Evolutionary conservation across 2,888 invertebrate species (phyloP).

Genomic region (Rhingia rostrata): DNA sequence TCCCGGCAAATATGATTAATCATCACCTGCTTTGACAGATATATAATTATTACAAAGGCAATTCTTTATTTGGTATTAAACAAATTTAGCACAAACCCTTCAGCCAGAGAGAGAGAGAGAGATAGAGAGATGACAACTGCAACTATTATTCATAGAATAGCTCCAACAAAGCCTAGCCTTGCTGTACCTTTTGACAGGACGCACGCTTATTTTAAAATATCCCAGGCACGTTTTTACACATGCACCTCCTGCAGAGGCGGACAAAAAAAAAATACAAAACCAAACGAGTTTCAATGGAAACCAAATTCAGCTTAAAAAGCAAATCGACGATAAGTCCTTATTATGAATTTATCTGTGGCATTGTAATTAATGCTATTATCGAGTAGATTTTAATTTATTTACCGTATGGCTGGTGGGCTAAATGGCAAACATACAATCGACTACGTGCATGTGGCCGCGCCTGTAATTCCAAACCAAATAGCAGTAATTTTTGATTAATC

Average conservation of each 20-base stretch:
- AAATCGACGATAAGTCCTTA: constrained; percentile 73
- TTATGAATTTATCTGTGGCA: constrained; percentile 72
- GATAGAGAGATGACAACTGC: no score
- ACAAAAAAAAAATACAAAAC: constrained; percentile 13
- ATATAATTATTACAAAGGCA: no score
- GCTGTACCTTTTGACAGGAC: no score
- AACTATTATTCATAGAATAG: no score
- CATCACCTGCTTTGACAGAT: no score
- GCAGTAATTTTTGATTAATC: constrained; percentile 75
- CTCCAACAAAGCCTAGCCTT: no score
- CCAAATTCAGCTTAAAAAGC: constrained; percentile 65
- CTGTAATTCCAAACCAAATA: constrained; percentile 72
- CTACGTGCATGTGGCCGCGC: constrained; percentile 40
- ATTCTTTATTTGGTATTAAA: no score
- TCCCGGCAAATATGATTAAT: no score
- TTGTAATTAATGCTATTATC: constrained; percentile 74
- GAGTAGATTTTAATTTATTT: constrained; percentile 74
- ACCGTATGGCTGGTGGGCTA: constrained; percentile 67
- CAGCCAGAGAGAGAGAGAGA: no score
- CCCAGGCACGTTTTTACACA: not conserved
- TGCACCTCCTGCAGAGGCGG: not conserved
- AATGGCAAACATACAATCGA: constrained; percentile 27
- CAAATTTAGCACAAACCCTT: no score
- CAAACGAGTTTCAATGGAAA: not conserved
- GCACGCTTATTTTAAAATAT: no score